A percentile compares a stretch with the other conserved stretches of the same genome.
These are phyloP conservation scores for Ctenodactylus gundi DNA, from an alignment of 2,113 vertebrate genomes.

Conservation along the genomic window DNA sequence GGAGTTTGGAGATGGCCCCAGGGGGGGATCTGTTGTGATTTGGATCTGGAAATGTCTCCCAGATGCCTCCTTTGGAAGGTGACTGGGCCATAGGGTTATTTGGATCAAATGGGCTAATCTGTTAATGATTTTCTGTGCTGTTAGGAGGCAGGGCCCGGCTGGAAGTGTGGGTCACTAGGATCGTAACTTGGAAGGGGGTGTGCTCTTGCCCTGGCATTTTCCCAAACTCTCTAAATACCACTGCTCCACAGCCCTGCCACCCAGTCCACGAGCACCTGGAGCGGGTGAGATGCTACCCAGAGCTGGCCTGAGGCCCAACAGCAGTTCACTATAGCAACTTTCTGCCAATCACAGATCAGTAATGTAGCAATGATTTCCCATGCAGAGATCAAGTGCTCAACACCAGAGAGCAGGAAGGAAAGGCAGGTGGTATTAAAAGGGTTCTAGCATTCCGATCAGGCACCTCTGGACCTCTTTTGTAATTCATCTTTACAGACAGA, in stretches of 20 bases:
- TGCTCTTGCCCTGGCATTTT: rapidly evolving
- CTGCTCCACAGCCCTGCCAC: rapidly evolving
- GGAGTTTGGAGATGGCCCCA: not conserved
- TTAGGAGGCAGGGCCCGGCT: too few relatives aligned
- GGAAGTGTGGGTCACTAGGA: too few relatives aligned
- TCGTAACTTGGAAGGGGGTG: too few relatives aligned
- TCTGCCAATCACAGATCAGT: not conserved
- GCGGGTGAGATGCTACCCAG: not conserved
- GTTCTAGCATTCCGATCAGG: slow-evolving; percentile 65
- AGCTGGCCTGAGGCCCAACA: not conserved
- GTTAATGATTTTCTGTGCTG: too few relatives aligned
- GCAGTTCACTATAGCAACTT: not conserved
- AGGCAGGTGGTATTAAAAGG: slow-evolving; percentile 70
- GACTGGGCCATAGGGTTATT: too few relatives aligned
- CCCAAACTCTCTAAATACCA: rapidly evolving
- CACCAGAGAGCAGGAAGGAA: slow-evolving; percentile 67
- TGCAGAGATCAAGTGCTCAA: slow-evolving; percentile 71
- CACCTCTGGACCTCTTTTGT: slow-evolving; percentile 71
- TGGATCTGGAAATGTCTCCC: too few relatives aligned
- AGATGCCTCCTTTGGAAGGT: too few relatives aligned
- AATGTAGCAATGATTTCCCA: slow-evolving; percentile 40
- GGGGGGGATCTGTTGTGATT: not conserved
- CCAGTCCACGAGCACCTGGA: rapidly evolving
- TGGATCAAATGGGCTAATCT: too few relatives aligned
- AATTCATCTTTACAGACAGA: slow-evolving; percentile 72